Base-by-base conservation (phyloP, 2,113 vertebrate species). In the Oreochromis spilurus region DNA sequence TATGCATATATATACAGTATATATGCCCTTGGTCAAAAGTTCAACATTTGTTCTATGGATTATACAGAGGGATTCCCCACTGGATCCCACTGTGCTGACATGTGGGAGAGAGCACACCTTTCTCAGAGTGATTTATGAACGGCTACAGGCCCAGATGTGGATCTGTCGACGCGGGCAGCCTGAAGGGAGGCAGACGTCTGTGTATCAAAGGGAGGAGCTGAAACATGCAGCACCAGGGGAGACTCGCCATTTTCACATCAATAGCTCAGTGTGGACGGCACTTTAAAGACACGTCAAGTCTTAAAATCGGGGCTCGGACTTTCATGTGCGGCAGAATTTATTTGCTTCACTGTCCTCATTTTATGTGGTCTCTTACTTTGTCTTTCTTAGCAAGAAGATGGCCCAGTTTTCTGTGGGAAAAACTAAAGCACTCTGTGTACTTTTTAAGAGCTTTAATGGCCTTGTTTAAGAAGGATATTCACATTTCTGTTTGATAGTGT, bases 201-300 rank as follows among this genome's bases (percentile, higher is more conserved):
- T 70, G 93, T 92, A 94, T 94, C 93, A 95, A 96, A 95, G 91
- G 92, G 92, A 91, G 92, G 93, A 91, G 92, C 90, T 85, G 90
- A 92, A 92, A 90, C 55, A 79, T 81, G 38, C 91, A 88, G 92
- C 88, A 91, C 92, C 88, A 89, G 85, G 93, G 87, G 91, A 94
- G 91, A 92, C 86, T 87, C 90, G 87, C 84, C 87, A 87, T 94
- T 89, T 92, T 91, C 89, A 94, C 95, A 95, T 95, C 93, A 96
- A 96, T 94, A 93, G 92, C 82, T 84, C 79, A 14, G 55, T 65
- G 80, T 17, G 92, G 89, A 93, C 80, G 82, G 92, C 90, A 94
- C 93, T 93, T 96, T 95, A 95, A 96, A 95, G 95, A 90, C 93
- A 94, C 72, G 93, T 95, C 95, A 95, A 93, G 85, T 91, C 84